phyloP scores from a whole-genome alignment of 1,140 invertebrate genomes.

The Myzus persicae region DNA sequence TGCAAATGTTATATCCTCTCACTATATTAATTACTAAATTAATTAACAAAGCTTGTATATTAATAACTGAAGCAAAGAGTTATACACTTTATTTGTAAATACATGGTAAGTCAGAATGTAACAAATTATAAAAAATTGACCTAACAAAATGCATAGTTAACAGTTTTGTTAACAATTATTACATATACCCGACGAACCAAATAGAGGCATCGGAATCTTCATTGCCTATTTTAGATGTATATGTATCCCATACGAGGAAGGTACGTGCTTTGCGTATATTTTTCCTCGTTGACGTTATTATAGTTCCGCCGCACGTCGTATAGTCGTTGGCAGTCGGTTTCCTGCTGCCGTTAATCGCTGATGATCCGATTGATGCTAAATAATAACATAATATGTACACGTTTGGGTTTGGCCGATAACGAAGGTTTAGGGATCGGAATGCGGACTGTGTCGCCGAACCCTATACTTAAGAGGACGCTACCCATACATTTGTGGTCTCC shows the following conservation, averaged over 20 bases:
- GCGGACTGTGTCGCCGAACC: no score
- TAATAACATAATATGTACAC: no score
- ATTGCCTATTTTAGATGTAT: neutral
- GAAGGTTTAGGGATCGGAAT: no score
- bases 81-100: no score
- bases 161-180: neutral
- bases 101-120: neutral
- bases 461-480: no score
- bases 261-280: neutral
- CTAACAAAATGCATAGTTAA: neutral
- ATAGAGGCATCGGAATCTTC: neutral
- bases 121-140: neutral
- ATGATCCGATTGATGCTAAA: neutral
- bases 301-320: neutral
- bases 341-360: neutral
- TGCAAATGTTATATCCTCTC: no score
- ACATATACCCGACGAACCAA: neutral
- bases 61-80: no score
- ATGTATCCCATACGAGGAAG: neutral
- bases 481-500: no score
- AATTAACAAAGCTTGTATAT: no score
- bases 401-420: neutral
- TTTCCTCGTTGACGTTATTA: neutral
- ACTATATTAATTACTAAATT: no score
- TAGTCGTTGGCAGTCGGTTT: neutral